Conservation (phyloP, 2,113 vertebrate species). For the Platycercus adscitus region DNA sequence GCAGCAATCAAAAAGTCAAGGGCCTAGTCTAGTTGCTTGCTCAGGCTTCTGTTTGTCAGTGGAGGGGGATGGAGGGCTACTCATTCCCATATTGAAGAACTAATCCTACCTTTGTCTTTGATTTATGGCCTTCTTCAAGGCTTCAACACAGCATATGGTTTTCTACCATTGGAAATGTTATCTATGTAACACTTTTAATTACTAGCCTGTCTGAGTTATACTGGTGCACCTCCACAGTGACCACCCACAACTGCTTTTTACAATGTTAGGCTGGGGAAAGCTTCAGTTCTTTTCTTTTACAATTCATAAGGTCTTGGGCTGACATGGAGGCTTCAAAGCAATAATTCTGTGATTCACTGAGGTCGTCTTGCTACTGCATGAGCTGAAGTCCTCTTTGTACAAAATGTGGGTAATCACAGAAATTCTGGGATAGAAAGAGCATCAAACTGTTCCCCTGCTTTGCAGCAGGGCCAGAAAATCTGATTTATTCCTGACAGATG, state of each 20-base stretch:
- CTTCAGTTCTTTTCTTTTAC: not conserved
- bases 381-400: not conserved
- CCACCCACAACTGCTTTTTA: not conserved
- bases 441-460: not conserved
- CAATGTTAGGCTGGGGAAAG: not conserved
- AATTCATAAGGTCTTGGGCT: not conserved
- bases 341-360: not conserved
- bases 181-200: not conserved
- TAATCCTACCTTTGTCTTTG: not conserved
- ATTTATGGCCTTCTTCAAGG: not conserved
- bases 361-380: not conserved
- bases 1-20: not conserved
- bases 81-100: not conserved
- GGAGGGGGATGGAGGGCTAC: not conserved
- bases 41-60: not conserved
- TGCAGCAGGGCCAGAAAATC: conserved; percentile 52
- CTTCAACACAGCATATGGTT: not conserved
- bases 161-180: not conserved
- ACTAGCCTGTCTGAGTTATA: not conserved
- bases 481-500: conserved; percentile 68
- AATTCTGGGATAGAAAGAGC: not conserved
- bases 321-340: not conserved
- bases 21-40: not conserved
- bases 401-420: not conserved
- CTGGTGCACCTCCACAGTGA: not conserved